Percentiles rank a stretch among this genome's conserved stretches.
These are phyloP conservation scores for Seira ritae DNA, from an alignment of 2,888 invertebrate genomes.

Conservation along the genomic window DNA sequence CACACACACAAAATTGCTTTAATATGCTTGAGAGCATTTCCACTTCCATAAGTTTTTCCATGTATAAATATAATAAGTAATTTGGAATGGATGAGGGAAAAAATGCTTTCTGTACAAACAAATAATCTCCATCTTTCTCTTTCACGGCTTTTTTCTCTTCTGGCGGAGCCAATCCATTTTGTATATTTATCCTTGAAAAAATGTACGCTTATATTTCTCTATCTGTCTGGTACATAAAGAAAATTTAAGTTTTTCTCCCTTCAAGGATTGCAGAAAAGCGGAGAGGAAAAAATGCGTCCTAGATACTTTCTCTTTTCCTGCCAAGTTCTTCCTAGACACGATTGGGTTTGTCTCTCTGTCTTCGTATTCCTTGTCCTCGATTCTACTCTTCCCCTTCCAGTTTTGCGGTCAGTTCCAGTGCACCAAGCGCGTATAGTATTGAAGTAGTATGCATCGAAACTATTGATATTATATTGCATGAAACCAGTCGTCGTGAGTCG, in stretches of 20 bases:
- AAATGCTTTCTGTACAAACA: conserved; percentile 28
- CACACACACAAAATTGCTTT: neutral
- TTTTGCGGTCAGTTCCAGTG: neutral
- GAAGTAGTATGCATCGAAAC: too few species aligned
- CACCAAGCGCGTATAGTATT: too few species aligned
- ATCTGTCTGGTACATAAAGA: neutral
- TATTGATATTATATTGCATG: too few species aligned
- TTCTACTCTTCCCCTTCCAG: neutral
- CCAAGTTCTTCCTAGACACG: neutral
- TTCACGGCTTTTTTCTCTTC: conserved; percentile 18
- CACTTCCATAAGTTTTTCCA: neutral
- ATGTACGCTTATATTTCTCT: neutral
- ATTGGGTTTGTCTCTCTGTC: neutral
- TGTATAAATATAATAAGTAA: conserved; percentile 3
- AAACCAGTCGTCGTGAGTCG: too few species aligned
- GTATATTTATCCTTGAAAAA: neutral
- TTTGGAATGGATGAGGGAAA: neutral
- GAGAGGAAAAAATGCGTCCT: conserved; percentile 10
- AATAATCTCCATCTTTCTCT: conserved; percentile 35
- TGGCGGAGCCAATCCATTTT: neutral
- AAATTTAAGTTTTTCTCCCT: neutral
- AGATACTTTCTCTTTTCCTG: conserved; percentile 9
- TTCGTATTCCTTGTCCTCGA: neutral
- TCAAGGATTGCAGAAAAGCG: neutral
- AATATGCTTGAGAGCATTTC: conserved; percentile 14